phyloP scores from a whole-genome alignment of 1,140 invertebrate species.

The Delia radicum region DNA sequence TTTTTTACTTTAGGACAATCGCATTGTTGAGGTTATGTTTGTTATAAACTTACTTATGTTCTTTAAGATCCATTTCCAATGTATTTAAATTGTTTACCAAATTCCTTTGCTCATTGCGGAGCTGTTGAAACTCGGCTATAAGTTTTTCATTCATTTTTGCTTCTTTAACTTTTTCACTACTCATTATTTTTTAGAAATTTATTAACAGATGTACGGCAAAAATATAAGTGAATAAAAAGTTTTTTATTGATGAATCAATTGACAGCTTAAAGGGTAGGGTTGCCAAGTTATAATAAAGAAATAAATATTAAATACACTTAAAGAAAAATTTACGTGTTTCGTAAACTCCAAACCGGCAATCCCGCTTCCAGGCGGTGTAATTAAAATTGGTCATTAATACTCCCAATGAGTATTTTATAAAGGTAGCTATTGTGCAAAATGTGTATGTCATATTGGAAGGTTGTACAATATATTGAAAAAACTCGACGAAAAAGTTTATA shows the following conservation, averaged over 20 bases:
- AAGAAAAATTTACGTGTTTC: too few species aligned
- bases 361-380: too few species aligned
- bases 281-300: too few species aligned
- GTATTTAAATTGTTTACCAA: constrained; percentile 85
- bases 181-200: constrained; percentile 44
- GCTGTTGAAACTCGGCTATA: constrained; percentile 79
- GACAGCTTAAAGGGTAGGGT: background rate
- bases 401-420: too few species aligned
- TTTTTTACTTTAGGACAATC: constrained; percentile 6
- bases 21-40: constrained; percentile 27
- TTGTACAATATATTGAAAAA: too few species aligned
- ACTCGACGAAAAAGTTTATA: too few species aligned
- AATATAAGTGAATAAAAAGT: background rate
- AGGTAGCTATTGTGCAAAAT: too few species aligned
- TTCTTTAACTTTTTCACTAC: constrained; percentile 50
- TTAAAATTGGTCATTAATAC: too few species aligned
- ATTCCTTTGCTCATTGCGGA: constrained; percentile 83
- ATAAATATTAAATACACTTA: too few species aligned
- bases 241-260: background rate
- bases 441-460: too few species aligned
- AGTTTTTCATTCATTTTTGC: constrained; percentile 73
- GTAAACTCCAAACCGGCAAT: too few species aligned
- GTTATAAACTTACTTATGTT: constrained; percentile 81
- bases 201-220: constrained; percentile 24
- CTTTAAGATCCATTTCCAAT: constrained; percentile 89